phyloP scores from a whole-genome alignment of 2,113 vertebrate genomes.

The Pseudopipra pipra region DNA sequence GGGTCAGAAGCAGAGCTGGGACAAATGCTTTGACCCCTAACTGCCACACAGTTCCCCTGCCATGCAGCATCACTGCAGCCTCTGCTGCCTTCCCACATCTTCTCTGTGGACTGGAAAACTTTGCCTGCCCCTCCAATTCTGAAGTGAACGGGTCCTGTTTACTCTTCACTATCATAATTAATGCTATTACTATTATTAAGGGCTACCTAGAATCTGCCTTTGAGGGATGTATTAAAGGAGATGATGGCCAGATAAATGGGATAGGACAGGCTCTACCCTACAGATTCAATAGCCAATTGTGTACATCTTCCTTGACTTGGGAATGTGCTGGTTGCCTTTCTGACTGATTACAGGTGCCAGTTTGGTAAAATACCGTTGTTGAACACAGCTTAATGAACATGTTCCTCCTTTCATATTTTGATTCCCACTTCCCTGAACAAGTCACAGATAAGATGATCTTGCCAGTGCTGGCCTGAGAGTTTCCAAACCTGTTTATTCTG shows the following conservation, averaged over 20 bases:
- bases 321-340: accelerated
- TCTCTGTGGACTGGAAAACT: background rate
- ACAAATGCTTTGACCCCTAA: too few relatives aligned
- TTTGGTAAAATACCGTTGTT: background rate
- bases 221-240: background rate
- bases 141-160: background rate
- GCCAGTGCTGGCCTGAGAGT: background rate
- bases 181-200: background rate
- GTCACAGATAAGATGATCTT: background rate
- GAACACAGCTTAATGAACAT: background rate
- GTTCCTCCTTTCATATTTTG: background rate
- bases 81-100: background rate
- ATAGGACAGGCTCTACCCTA: background rate
- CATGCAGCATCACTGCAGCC: background rate
- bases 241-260: background rate
- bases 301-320: background rate
- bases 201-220: background rate
- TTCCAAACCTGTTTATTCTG: background rate
- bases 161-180: background rate
- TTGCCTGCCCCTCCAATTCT: background rate
- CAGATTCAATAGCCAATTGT: background rate
- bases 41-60: accelerated
- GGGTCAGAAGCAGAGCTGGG: background rate
- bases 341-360: background rate
- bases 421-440: background rate